A percentile compares a stretch with the other conserved stretches of the same genome.
Evolutionary conservation across 2,113 vertebrate species (phyloP).

Genomic region (Verasper variegatus): DNA sequence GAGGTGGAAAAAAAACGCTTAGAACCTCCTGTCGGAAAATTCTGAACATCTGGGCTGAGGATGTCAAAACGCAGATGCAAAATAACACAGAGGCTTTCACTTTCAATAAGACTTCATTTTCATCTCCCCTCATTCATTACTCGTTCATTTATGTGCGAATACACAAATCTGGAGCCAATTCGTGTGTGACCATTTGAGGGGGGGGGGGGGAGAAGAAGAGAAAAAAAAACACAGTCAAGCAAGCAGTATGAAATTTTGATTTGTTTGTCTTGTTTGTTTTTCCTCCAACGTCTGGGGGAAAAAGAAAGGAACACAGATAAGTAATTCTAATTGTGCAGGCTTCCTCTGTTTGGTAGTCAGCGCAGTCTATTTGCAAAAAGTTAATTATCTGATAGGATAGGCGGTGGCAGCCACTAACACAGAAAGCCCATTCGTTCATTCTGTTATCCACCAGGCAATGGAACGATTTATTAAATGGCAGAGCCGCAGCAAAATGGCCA

Average conservation of each 20-base stretch:
- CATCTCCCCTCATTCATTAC: constrained; percentile 53
- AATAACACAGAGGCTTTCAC: constrained; percentile 47
- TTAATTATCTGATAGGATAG: constrained; percentile 91
- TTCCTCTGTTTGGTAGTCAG: constrained; percentile 74
- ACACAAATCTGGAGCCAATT: constrained; percentile 35
- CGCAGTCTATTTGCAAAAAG: constrained; percentile 85
- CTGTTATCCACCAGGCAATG: constrained; percentile 83
- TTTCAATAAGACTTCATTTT: constrained; percentile 57
- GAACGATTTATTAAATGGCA: constrained; percentile 83
- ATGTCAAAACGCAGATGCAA: constrained; percentile 26
- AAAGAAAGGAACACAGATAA: constrained; percentile 74
- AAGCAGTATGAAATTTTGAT: constrained; percentile 71
- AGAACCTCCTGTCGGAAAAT: constrained; percentile 39
- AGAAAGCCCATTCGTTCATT: constrained; percentile 80
- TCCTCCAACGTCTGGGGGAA: constrained; percentile 45
- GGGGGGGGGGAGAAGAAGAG: background rate
- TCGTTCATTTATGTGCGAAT: constrained; percentile 56
- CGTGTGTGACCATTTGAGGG: constrained; percentile 40
- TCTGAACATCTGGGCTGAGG: constrained; percentile 61
- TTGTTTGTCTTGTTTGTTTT: constrained; percentile 76
- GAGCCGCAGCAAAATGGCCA: constrained; percentile 76
- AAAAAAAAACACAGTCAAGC: constrained; percentile 10
- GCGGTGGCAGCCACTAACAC: constrained; percentile 81
- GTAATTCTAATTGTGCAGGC: constrained; percentile 78
- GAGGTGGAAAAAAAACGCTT: constrained; percentile 41